phyloP scores from a whole-genome alignment of 2,888 invertebrate genomes.

The Diaprepes abbreviatus region DNA sequence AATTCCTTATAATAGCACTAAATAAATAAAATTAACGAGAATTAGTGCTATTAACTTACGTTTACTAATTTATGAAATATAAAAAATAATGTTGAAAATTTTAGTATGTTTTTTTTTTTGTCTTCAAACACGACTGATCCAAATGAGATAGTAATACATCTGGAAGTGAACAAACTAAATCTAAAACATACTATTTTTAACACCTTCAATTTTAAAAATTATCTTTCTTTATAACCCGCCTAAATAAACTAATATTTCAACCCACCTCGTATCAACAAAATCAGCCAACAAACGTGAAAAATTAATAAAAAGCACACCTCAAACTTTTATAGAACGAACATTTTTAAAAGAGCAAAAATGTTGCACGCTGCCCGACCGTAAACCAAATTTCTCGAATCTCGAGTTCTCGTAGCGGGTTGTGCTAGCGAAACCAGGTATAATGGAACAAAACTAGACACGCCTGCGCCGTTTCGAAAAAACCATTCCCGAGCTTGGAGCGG shows the following conservation, averaged over 20 bases:
- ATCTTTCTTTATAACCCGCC: too few relatives aligned
- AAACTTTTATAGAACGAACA: constrained; percentile 2
- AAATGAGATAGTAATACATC: too few relatives aligned
- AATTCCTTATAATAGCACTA: too few relatives aligned
- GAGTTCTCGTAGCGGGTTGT: constrained; percentile 3
- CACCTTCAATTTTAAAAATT: too few relatives aligned
- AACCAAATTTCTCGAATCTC: constrained; percentile 12
- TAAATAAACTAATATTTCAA: background rate
- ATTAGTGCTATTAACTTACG: too few relatives aligned
- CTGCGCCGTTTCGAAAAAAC: constrained; percentile 3
- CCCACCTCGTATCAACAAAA: background rate
- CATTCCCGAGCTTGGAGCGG: background rate
- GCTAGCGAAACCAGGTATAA: constrained; percentile 10
- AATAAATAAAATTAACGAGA: too few relatives aligned
- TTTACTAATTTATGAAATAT: too few relatives aligned
- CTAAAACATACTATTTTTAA: too few relatives aligned
- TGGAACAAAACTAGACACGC: constrained; percentile 8
- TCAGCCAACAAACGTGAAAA: background rate
- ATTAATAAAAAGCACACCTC: background rate
- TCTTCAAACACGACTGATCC: too few relatives aligned
- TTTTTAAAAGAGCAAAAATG: background rate
- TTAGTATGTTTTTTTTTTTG: too few relatives aligned
- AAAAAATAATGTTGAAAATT: too few relatives aligned
- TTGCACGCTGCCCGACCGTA: background rate
- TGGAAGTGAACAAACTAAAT: too few relatives aligned